Percentiles rank a stretch among this genome's conserved stretches.
Conservation (phyloP, 2,113 vertebrate genomes). For the Tetrax tetrax region DNA sequence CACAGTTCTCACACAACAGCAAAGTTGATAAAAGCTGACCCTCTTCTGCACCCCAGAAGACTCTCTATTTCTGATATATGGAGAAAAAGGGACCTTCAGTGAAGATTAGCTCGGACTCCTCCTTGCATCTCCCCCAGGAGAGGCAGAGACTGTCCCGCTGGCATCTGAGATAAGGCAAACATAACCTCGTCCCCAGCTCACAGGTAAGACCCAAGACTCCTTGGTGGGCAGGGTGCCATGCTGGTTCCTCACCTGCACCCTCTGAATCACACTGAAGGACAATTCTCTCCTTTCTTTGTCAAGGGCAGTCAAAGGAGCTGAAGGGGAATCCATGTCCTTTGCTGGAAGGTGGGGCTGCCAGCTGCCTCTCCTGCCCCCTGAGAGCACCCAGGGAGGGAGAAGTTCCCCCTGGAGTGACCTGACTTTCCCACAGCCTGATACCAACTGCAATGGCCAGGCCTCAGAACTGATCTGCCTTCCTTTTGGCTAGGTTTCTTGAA, state of each 20-base stretch:
- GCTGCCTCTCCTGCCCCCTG: neutral
- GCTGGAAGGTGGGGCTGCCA: rapidly evolving
- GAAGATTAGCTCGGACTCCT: neutral
- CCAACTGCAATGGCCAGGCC: neutral
- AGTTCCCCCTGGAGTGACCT: neutral
- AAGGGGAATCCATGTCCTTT: rapidly evolving
- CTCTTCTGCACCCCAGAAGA: neutral
- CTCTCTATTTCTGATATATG: neutral
- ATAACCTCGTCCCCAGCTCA: neutral
- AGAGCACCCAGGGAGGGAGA: neutral
- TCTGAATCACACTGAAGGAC: neutral
- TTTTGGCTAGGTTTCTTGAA: neutral
- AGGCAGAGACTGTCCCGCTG: rapidly evolving
- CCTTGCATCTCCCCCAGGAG: neutral
- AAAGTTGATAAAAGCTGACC: neutral
- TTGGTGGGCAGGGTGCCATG: rapidly evolving
- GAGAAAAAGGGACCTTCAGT: neutral
- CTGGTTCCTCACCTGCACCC: neutral
- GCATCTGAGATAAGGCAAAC: neutral
- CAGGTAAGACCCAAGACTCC: neutral
- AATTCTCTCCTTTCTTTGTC: neutral
- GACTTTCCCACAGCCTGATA: neutral
- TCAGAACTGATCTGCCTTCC: neutral
- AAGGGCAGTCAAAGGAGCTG: neutral
- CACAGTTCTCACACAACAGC: neutral